Conservation (phyloP, 92 coral and sea anemone species). For the Ricordea florida region DNA sequence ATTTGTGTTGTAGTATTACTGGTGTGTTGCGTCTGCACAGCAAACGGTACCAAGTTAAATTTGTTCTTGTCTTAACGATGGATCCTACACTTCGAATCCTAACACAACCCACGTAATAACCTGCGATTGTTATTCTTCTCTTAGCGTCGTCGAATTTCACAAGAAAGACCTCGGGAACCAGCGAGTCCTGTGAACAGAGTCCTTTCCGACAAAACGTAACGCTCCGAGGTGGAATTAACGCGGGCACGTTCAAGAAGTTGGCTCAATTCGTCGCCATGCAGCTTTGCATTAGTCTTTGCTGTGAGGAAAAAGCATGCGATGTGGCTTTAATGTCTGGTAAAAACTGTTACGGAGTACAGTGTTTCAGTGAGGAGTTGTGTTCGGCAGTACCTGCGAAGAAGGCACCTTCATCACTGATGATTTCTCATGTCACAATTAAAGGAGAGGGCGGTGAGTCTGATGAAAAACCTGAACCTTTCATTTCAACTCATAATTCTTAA, state of each 20-base stretch:
- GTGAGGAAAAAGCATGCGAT: constrained; percentile 97
- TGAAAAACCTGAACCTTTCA: not conserved
- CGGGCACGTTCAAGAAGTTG: constrained; percentile 91
- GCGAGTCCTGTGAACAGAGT: constrained; percentile 94
- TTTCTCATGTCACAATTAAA: constrained; percentile 92
- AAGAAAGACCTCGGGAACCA: constrained; percentile 53
- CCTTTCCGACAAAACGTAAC: constrained; percentile 91
- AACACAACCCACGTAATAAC: not conserved
- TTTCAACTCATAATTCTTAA: not conserved
- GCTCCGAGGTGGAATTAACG: constrained; percentile 94
- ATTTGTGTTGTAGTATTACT: constrained; percentile 2
- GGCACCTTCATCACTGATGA: constrained; percentile 97
- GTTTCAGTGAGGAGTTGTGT: constrained; percentile 92
- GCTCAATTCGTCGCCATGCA: constrained; percentile 99
- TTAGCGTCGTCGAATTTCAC: constrained; percentile 40
- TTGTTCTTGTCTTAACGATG: not conserved
- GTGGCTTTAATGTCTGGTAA: constrained; percentile 96
- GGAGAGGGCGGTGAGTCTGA: constrained; percentile 82
- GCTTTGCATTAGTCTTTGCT: constrained; percentile 91
- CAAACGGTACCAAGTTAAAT: not conserved
- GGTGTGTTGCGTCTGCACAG: not conserved
- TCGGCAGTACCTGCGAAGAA: constrained; percentile 90
- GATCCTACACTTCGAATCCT: no score
- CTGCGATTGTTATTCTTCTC: not conserved
- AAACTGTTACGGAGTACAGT: constrained; percentile 97